Percentiles rank a stretch among this genome's conserved stretches.
Conservation (phyloP, 2,113 vertebrate genomes). For the Austrofundulus limnaeus region DNA sequence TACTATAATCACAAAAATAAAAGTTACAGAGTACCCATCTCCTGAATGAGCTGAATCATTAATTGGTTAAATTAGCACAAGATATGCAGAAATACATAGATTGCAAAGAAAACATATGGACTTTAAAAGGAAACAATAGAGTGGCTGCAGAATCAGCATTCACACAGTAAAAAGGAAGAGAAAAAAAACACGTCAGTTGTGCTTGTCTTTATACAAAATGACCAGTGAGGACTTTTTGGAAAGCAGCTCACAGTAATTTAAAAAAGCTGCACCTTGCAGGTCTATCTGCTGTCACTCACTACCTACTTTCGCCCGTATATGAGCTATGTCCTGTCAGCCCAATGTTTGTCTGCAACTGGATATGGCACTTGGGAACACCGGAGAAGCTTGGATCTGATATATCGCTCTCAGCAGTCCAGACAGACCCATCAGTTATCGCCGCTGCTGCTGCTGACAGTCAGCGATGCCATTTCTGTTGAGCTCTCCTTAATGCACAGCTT, state of each 20-base stretch:
- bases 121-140: too few relatives aligned
- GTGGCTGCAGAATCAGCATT: too few relatives aligned
- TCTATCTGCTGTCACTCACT: slow-evolving; percentile 40
- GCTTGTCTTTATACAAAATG: not conserved
- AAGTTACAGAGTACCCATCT: too few relatives aligned
- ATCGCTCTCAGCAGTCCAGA: slow-evolving; percentile 56
- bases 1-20: too few relatives aligned
- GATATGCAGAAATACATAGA: too few relatives aligned
- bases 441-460: slow-evolving; percentile 48
- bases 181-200: too few relatives aligned
- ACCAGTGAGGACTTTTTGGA: slow-evolving; percentile 11
- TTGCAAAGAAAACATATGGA: too few relatives aligned
- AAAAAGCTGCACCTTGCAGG: slow-evolving; percentile 42
- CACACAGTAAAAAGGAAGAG: too few relatives aligned
- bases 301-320: slow-evolving; percentile 48
- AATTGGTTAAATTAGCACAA: too few relatives aligned
- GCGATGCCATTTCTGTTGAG: slow-evolving; percentile 61
- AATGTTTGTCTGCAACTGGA: slow-evolving; percentile 31
- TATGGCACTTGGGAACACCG: slow-evolving; percentile 46
- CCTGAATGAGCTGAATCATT: too few relatives aligned
- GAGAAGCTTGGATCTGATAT: slow-evolving; percentile 58
- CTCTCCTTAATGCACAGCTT: slow-evolving; percentile 56
- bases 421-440: slow-evolving; percentile 59
- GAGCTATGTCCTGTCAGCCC: slow-evolving; percentile 26
- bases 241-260: slow-evolving; percentile 2